Evolutionary conservation across 2,797 vertebrate species (phyloP).

Genomic region (Nasua narica): DNA sequence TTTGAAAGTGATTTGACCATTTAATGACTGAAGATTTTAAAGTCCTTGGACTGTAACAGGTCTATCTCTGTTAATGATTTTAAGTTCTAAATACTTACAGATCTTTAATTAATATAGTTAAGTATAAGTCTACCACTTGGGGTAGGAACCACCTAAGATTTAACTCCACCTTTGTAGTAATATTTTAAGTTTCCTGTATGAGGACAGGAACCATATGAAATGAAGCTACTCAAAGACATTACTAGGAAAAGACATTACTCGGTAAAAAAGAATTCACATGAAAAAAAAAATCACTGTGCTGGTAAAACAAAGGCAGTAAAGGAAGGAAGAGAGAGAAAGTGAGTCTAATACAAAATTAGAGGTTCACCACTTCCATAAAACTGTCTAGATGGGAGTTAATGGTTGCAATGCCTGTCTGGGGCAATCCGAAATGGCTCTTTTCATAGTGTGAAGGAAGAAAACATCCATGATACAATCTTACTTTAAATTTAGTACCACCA

Average conservation of each 20-base stretch:
- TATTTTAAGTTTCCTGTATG: background rate
- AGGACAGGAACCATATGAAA: background rate
- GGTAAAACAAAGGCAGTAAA: background rate
- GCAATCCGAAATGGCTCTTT: background rate
- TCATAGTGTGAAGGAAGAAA: background rate
- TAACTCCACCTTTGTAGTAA: background rate
- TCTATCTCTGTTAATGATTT: background rate
- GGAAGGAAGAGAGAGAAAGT: background rate
- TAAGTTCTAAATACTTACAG: background rate
- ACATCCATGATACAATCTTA: background rate
- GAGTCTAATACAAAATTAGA: background rate
- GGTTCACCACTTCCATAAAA: background rate
- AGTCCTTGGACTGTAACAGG: background rate
- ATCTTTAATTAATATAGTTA: background rate
- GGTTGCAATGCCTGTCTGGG: background rate
- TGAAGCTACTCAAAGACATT: background rate
- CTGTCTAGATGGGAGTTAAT: background rate
- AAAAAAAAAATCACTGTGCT: background rate
- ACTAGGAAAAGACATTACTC: background rate
- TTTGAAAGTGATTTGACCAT: background rate
- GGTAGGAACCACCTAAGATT: background rate
- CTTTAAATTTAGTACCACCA: background rate
- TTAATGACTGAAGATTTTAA: background rate
- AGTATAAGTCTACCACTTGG: background rate
- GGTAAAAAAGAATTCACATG: background rate